Evolutionary conservation across 2,888 invertebrate genomes (phyloP), one percentile per base, ranked within the genome.

Genomic region (Drosophila cyrtoloma): DNA sequence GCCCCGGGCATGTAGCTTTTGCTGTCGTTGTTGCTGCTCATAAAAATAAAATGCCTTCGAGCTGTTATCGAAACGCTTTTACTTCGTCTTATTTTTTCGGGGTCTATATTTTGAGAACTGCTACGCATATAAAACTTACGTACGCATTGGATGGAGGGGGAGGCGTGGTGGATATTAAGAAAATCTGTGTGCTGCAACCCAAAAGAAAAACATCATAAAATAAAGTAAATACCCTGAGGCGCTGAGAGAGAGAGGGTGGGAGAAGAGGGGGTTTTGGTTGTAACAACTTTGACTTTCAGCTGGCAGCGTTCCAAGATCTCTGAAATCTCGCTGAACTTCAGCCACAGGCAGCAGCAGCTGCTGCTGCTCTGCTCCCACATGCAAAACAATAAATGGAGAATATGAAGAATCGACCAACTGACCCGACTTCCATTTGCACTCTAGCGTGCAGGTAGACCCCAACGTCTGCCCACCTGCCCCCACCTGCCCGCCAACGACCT

Each of bases 1-100:
- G 79, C 78, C 73, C 71, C 69, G 66, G 78, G 60, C 33, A 30
- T 57, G 28, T 30, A 42, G 42, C 37, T 37, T 56, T 30, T 61
- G 32, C 44, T 39, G 60, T 33, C 62, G 66, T 65, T 75, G 77
- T 35, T 70, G 74, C 61, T 77, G 77, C 72, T 77, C 77, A 86
- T 86, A 88, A 86, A 86, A 82, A 80, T 82, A 75, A 82, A 79
- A 82, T 77, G 80, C 82, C 80, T 71, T 72, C 65, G 68, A 75
- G 79, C 81, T 83, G 82, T 81, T 82, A 82, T 82, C 83, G 82
- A 76, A 82, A 76, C 70, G 75, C 3, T 57, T 57, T 26, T 39
- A 14, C 33, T 44, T 26, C 16, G 22, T 35, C 39, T 70, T 58
- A 37, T 44, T 42, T 69, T 74, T 70, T 74, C 16, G 60, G 67